A percentile compares a stretch with the other conserved stretches of the same genome.
Conservation (phyloP, 2,888 invertebrate species). For the Marasmarcha lunaedactyla region DNA sequence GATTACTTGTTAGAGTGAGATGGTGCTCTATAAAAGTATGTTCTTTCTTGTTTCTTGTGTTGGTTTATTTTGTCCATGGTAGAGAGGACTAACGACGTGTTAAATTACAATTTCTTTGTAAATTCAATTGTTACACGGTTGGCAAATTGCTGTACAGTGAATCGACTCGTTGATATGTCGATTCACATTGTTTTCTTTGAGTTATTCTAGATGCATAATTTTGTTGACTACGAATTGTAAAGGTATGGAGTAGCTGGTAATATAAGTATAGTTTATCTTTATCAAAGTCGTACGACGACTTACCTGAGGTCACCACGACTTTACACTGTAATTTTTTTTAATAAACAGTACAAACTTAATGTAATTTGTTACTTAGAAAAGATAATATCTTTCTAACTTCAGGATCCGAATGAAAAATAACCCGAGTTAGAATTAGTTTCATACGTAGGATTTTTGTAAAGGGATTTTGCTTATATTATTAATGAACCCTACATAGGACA, state of each 20-base stretch:
- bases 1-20: not conserved
- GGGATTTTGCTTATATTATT: too few species aligned
- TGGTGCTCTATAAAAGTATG: not conserved
- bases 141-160: conserved; percentile 37
- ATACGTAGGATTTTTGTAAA: too few species aligned
- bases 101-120: conserved; percentile 28
- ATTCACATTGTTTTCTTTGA: conserved; percentile 32
- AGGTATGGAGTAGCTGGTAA: conserved; percentile 1
- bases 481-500: too few species aligned
- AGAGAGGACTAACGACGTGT: conserved; percentile 8
- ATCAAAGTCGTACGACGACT: too few species aligned
- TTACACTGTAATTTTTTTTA: too few species aligned
- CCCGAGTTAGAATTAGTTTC: too few species aligned
- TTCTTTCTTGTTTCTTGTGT: not conserved
- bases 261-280: too few species aligned
- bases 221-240: conserved; percentile 13
- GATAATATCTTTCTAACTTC: too few species aligned
- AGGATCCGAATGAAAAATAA: too few species aligned
- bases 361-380: too few species aligned
- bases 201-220: conserved; percentile 15
- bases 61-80: not conserved
- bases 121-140: conserved; percentile 32
- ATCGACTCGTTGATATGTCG: conserved; percentile 7
- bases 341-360: too few species aligned
- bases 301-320: too few species aligned